Base-by-base conservation (phyloP, 1,140 invertebrate genomes). In the Formica selysi region DNA sequence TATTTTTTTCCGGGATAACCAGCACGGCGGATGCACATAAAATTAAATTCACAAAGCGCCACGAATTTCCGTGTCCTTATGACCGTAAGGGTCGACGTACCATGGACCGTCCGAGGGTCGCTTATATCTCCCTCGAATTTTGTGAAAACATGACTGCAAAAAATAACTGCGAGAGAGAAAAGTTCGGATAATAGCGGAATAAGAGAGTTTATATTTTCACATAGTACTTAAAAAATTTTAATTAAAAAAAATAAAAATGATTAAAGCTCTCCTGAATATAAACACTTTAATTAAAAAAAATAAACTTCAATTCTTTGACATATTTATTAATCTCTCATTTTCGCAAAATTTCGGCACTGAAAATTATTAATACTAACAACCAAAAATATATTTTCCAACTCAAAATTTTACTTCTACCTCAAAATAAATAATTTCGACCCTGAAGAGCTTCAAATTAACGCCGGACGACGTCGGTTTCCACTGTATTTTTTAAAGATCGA, bases 21-120 rank as follows among this genome's bases (percentile, higher is more conserved):
- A 51, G 48, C 48, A 8, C n/a, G 26, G 26, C 71, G 41, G 44
- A 61, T 22, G 32, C 68, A 36, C 73, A 57, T 84, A 78, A 85
- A 85, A 85, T 85, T 78, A 78, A 78, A 57, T 78, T 85, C 71
- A 78, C 81, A 41, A 78, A 78, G 73, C 62, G 44, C 19, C 68
- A 8, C 79, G 79, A 61, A 83, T 83, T 74, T 71, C 38, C 54
- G 68, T 44, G 68, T 74, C 41, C 54, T 61, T 83, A 83, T 73
- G 65, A 71, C 51, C 65, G 26, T 41, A 29, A 81, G 79, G 54
- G 51, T 81, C 51, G 79, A 73, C 67, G 44, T 32, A 51, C 4
- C 36, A 11, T 36, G 26, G 54, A n/a, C 36, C 6, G 48, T 83
- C 41, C 57, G 54, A 80, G 3, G n/a, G 38, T 74, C 4, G 36